Evolutionary conservation across 2,113 vertebrate species (phyloP).

Genomic region (Ceyx cyanopectus): DNA sequence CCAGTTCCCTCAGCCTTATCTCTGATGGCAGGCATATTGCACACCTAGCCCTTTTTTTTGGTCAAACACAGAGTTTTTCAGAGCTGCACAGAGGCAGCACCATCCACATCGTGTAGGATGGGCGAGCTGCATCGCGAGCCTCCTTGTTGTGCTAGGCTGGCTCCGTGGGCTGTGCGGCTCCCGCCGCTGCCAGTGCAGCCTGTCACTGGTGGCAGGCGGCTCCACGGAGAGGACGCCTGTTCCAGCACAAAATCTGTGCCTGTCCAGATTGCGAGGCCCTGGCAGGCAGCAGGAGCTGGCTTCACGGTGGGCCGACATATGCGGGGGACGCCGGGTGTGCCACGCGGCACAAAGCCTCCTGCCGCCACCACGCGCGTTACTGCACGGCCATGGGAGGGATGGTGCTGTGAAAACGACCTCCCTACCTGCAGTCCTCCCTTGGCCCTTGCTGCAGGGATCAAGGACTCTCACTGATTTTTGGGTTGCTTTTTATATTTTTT

Average conservation of each 20-base stretch:
- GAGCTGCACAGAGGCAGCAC: neutral
- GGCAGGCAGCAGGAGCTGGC: constrained; percentile 44
- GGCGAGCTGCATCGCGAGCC: accelerated
- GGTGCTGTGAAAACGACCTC: neutral
- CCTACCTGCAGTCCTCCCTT: accelerated
- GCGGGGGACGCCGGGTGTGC: neutral
- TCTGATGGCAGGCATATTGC: neutral
- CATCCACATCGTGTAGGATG: neutral
- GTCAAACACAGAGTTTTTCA: neutral
- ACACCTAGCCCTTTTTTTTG: neutral
- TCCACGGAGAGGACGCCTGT: neutral
- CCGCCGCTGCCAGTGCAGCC: neutral
- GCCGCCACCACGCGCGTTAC: accelerated
- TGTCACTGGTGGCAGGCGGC: neutral
- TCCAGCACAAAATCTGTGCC: constrained; percentile 36
- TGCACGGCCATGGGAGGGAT: neutral
- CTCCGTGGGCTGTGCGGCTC: accelerated
- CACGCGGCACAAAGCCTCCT: neutral
- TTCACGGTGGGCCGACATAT: neutral
- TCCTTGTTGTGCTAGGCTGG: neutral
- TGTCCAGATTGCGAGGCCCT: constrained; percentile 14
- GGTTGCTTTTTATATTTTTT: no score
- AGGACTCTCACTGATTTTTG: neutral
- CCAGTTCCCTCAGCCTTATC: neutral
- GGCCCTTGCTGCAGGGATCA: accelerated